Base-by-base conservation (phyloP, 2,797 vertebrate species). In the Petrocephalus schoutedeni region DNA sequence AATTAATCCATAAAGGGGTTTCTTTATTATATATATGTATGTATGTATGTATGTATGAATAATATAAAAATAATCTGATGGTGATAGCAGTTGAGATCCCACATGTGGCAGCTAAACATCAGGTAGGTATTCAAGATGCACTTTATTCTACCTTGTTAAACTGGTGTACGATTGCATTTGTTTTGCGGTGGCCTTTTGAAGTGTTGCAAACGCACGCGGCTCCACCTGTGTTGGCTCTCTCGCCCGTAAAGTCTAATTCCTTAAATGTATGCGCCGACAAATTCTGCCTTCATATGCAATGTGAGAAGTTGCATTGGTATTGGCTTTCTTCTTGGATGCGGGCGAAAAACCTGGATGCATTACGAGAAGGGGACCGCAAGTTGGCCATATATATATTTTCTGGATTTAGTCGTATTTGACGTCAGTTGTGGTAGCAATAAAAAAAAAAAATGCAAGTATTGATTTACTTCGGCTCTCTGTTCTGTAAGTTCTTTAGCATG, bases 401-500 rank as follows among this genome's bases (percentile, higher is more conserved):
- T 21, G 14, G 58, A 61, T 3, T 21, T 21, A 16, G 1, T 21
- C 4, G 6, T 21, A n/a, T n/a, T 21, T 64, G 19, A 16, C 19
- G 57, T 14, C 4, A 58, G 19, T 58, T 58, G 2, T 74, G 1
- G 41, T 21, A 9, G 41, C 21, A 19, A 87, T 87, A 71, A 23
- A n/a, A n/a, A n/a, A n/a, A n/a, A n/a, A 12, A 1, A 45, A 16
- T n/a, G 53, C 23, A 21, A 21, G 2, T 53, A 19, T 45, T 59
- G 5, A 9, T 58, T 74, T 58, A 8, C 9, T n/a, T 0, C 74
- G 14, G 83, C 36, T 32, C 6, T 36, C 54, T 59, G 2, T 54
- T 12, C 36, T 6, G 89, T 89, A 54, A 90, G 87, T 51, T 61
- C 7, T 51, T 21, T 89, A 67, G 91, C 77, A 93, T 95, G 94